Evolutionary conservation across 2,888 invertebrate species (phyloP), one percentile per base, ranked within the genome.

Genomic region (Isotomurus palustris): DNA sequence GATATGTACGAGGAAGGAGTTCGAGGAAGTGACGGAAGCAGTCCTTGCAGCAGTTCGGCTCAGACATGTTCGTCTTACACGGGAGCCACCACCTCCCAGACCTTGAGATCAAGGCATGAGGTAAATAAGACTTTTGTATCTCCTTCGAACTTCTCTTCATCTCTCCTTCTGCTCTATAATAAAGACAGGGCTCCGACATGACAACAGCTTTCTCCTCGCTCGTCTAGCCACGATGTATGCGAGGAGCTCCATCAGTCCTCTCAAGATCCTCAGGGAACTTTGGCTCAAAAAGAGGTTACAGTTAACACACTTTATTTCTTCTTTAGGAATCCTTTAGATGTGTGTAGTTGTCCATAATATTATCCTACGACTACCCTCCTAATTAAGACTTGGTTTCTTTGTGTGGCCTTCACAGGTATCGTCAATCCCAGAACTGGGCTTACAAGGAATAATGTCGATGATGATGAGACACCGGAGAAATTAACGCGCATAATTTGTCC

Each of bases 171-270:
- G 14, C 14, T 40, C 17, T 10, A 6, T 58, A 56, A 51, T 48
- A 61, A 64, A 69, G 66, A 58, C 66, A 67, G 67, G 69, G 57
- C 56, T 69, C 56, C 64, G 67, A 66, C 58, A 62, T 40, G 68
- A 68, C 58, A 66, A 69, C 59, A 62, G 62, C 44, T 70, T 64
- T 51, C 66, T 68, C 17, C 60, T 70, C 35, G 65, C 68, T 51
- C 56, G 70, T 29, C 66, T 70, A 35, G 70, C 70, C 43, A 67
- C 66, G 29, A 68, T 70, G 64, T 70, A 70, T 53, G 70, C 70
- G 22, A 58, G 70, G 36, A 70, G 68, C 52, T 67, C 68, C 41
- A 70, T 70, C 41, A 70, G 70, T 53, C 70, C 70, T 19, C 44
- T 70, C 29, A 68, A 67, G 57, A 67, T 70, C 36, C 60, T 70